Evolutionary conservation across 2,797 vertebrate genomes (phyloP).

Genomic region (Lepus townsendii): DNA sequence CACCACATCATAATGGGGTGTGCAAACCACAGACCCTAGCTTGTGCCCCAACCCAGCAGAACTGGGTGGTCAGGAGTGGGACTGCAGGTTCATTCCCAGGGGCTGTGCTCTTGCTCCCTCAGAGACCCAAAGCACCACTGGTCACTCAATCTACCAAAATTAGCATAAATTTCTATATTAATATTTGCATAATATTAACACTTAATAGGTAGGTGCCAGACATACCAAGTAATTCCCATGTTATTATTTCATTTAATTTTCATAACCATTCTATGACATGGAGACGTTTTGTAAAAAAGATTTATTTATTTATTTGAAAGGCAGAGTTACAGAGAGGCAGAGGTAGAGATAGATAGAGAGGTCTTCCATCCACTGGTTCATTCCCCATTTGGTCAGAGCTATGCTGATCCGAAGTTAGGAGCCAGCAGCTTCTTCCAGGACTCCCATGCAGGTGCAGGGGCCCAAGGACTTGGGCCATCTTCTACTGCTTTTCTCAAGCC

Average conservation of each 20-base stretch:
- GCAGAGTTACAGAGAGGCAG: too few relatives aligned
- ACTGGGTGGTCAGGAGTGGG: fast-evolving
- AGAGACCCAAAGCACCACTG: neutral
- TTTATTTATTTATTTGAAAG: too few relatives aligned
- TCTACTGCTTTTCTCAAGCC: too few relatives aligned
- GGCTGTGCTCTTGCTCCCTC: neutral
- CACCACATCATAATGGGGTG: neutral
- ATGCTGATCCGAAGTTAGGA: too few relatives aligned
- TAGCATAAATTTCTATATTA: neutral
- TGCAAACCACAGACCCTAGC: neutral
- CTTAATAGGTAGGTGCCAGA: neutral
- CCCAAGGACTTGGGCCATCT: too few relatives aligned
- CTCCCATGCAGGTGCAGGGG: too few relatives aligned
- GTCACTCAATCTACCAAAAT: neutral
- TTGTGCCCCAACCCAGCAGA: neutral
- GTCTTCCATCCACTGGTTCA: too few relatives aligned
- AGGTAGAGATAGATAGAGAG: too few relatives aligned
- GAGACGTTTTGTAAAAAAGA: neutral
- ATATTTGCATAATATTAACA: neutral
- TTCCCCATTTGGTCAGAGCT: too few relatives aligned
- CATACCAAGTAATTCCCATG: neutral
- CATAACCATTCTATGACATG: neutral
- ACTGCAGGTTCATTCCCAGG: neutral
- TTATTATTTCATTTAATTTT: neutral
- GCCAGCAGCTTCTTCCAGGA: too few relatives aligned